A percentile compares a stretch with the other conserved stretches of the same genome.
Evolutionary conservation across 2,113 vertebrate genomes (phyloP).

Genomic region (Chascanopsetta lugubris): DNA sequence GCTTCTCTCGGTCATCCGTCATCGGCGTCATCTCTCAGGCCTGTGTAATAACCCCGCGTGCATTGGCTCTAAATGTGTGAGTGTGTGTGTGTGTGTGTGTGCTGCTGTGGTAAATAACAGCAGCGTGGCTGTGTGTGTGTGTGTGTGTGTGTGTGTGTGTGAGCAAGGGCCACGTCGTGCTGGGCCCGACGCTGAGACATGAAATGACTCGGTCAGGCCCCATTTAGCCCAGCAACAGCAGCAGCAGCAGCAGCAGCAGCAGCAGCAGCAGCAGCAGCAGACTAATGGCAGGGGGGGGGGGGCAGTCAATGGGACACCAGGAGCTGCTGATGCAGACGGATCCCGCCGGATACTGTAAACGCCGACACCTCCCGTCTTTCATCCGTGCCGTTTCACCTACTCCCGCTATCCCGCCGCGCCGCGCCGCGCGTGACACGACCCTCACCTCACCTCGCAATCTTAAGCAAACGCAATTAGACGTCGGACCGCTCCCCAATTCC

Average conservation of each 20-base stretch:
- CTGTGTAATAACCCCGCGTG: constrained; percentile 53
- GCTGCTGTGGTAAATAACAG: constrained; percentile 71
- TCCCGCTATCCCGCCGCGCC: constrained; percentile 37
- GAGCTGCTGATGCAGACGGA: constrained; percentile 72
- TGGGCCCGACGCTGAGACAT: constrained; percentile 73
- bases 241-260: too few species aligned
- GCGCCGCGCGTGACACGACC: constrained; percentile 52
- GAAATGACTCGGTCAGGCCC: constrained; percentile 80
- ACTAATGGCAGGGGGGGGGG: constrained; percentile 80
- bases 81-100: constrained; percentile 6
- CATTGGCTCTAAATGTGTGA: too few species aligned
- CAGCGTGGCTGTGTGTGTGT: constrained; percentile 46
- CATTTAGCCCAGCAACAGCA: constrained; percentile 82
- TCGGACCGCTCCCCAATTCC: constrained; percentile 54
- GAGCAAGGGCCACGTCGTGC: constrained; percentile 71
- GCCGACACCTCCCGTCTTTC: constrained; percentile 52
- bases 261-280: too few species aligned
- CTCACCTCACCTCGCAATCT: constrained; percentile 68
- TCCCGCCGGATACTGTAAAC: constrained; percentile 52
- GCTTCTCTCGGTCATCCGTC: constrained; percentile 73
- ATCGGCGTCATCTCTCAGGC: constrained; percentile 71
- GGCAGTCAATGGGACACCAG: too few species aligned
- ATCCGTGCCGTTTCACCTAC: constrained; percentile 60
- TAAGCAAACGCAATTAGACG: constrained; percentile 66
- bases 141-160: constrained; percentile 73